Percentiles rank a stretch among this genome's conserved stretches.
Conservation (phyloP, 1,140 invertebrate genomes). For the Campoletis sonorensis region DNA sequence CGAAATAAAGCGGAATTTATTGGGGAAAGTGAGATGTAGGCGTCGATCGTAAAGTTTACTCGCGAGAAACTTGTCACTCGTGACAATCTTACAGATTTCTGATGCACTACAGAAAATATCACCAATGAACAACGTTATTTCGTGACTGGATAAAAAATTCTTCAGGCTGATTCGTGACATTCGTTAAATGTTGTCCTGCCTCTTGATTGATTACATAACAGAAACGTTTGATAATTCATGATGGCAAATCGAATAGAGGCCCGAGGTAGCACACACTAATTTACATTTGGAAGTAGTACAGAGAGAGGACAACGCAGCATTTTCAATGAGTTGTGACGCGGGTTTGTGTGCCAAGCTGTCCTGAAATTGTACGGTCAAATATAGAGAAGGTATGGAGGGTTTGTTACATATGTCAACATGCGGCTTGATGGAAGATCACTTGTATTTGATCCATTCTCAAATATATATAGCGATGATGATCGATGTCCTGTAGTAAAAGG, state of each 20-base stretch:
- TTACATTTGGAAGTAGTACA: constrained; percentile 25
- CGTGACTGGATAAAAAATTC: neutral
- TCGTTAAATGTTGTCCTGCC: neutral
- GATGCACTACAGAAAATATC: too few relatives aligned
- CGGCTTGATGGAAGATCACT: constrained; percentile 10
- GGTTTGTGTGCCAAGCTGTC: neutral
- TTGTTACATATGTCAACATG: constrained; percentile 14
- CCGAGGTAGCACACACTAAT: constrained; percentile 5
- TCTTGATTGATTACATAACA: neutral
- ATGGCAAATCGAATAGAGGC: neutral
- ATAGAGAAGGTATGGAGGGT: neutral
- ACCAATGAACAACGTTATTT: too few relatives aligned
- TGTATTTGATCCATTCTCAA: constrained; percentile 12
- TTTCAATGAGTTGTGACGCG: neutral
- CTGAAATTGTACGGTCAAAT: constrained; percentile 9
- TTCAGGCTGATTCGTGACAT: neutral
- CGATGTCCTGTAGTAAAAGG: too few relatives aligned
- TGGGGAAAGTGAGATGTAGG: too few relatives aligned
- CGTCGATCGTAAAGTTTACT: too few relatives aligned
- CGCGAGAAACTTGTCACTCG: too few relatives aligned
- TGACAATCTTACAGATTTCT: too few relatives aligned
- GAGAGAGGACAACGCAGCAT: neutral
- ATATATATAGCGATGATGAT: neutral
- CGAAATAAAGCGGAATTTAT: too few relatives aligned
- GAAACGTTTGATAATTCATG: constrained; percentile 3